A percentile compares a stretch with the other conserved stretches of the same genome.
Conservation (phyloP, 1,140 invertebrate genomes). For the Laupala kohalensis region DNA sequence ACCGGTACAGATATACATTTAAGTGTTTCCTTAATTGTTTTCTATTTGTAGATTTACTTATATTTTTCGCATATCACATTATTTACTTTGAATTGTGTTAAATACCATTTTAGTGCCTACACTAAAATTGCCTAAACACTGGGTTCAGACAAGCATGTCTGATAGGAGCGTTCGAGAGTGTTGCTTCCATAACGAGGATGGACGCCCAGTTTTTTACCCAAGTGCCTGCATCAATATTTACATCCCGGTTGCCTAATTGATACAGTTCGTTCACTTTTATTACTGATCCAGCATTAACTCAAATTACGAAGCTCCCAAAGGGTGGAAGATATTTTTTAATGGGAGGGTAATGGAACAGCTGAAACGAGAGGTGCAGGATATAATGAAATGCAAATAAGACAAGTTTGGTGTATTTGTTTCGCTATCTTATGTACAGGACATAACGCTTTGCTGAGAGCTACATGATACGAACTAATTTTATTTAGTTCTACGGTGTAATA, state of each 20-base stretch:
- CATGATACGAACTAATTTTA: no score
- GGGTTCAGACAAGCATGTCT: no score
- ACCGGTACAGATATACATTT: no score
- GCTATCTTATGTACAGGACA: not conserved
- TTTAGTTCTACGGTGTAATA: no score
- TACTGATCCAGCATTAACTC: not conserved
- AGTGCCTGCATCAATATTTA: not conserved
- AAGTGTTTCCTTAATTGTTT: no score
- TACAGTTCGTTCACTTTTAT: not conserved
- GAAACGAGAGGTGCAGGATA: not conserved
- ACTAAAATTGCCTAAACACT: no score
- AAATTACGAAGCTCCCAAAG: not conserved
- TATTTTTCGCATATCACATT: no score
- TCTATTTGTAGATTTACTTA: no score
- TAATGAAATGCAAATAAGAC: not conserved
- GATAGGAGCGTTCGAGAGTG: not conserved
- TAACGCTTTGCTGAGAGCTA: not conserved
- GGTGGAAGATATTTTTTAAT: no score
- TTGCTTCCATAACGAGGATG: not conserved
- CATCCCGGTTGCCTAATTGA: not conserved
- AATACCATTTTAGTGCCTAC: no score
- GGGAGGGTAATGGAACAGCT: no score
- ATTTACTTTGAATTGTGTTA: no score
- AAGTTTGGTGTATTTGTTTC: not conserved
- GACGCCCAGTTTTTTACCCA: not conserved